Evolutionary conservation across 2,113 vertebrate species (phyloP), one percentile per base, ranked within the genome.

Genomic region (Megaceryle torquata): DNA sequence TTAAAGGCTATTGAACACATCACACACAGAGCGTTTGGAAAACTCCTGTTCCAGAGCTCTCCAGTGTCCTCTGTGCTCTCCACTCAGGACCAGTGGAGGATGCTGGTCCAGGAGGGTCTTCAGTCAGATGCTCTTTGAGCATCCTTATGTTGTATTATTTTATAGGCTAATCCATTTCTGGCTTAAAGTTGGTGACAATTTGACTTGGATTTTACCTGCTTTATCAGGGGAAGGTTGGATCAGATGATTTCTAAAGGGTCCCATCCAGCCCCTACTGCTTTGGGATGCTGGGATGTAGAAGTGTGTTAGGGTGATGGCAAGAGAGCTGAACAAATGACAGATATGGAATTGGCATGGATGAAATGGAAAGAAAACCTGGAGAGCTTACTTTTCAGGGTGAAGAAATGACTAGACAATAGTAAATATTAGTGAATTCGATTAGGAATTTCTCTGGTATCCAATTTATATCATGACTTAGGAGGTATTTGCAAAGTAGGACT

Each of bases 11-110:
- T 37, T 64, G 20, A 17, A 17, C 1, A 12, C 16, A 13, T 37
- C 33, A 20, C 19, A 1, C 2, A 1, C 1, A 2, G 10, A 41
- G 13, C 8, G 35, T 28, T 24, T 1, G 1, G 21, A 3, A 65
- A 11, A 33, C 31, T 70, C 79, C 28, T 9, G 13, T n/a, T 51
- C 59, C n/a, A 15, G 1, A 11, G 11, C 5, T 67, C 13, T 9
- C 54, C 72, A 19, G 65, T 44, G n/a, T 19, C n/a, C 29, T n/a
- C n/a, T 9, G 43, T 26, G 39, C 35, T 51, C 51, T 8, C 4
- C 8, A 6, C 37, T 18, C 11, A 6, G 61, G 50, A 29, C 28
- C 10, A 2, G 13, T 7, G 15, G 53, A 43, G 69, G 63, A 6
- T 37, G 26, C 28, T 13, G 67, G 25, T 21, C 43, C 41, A 20